Conservation (phyloP, 2,113 vertebrate genomes). For the Cromileptes altivelis region DNA sequence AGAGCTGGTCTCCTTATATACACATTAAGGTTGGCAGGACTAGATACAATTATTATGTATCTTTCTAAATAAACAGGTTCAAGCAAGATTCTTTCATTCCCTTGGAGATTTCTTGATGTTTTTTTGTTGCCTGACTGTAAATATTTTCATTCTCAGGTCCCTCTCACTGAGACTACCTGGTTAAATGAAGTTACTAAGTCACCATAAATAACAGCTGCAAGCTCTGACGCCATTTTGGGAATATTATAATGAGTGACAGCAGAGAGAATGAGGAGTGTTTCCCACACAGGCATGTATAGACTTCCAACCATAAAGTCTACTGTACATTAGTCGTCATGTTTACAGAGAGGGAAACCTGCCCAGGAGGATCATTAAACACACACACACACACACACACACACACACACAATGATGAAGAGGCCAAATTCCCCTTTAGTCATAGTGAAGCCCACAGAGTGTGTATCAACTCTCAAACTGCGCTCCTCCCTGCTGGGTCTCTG, state of each 20-base stretch:
- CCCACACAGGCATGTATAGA: constrained; percentile 22
- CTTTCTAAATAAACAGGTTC: neutral
- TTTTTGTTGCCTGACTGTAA: neutral
- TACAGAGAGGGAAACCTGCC: constrained; percentile 23
- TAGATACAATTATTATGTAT: neutral
- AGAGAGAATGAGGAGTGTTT: constrained; percentile 40
- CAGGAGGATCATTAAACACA: constrained; percentile 2
- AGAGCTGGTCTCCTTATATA: neutral
- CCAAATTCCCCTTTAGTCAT: constrained; percentile 45
- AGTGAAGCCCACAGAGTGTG: neutral
- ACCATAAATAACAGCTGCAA: constrained; percentile 4
- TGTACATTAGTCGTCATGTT: constrained; percentile 21
- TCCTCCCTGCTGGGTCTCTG: constrained; percentile 23
- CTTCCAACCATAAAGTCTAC: constrained; percentile 4
- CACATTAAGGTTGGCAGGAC: neutral
- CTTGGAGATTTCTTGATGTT: neutral
- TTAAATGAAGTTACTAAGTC: constrained; percentile 5
- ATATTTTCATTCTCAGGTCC: neutral
- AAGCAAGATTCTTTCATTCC: neutral
- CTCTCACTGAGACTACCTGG: neutral
- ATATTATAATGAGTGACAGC: neutral
- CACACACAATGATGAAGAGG: constrained; percentile 1
- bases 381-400: neutral
- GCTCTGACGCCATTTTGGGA: neutral
- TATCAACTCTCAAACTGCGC: constrained; percentile 11